A percentile compares a stretch with the other conserved stretches of the same genome.
phyloP scores from a whole-genome alignment of 2,888 invertebrate genomes.

The Apamea crenata region DNA sequence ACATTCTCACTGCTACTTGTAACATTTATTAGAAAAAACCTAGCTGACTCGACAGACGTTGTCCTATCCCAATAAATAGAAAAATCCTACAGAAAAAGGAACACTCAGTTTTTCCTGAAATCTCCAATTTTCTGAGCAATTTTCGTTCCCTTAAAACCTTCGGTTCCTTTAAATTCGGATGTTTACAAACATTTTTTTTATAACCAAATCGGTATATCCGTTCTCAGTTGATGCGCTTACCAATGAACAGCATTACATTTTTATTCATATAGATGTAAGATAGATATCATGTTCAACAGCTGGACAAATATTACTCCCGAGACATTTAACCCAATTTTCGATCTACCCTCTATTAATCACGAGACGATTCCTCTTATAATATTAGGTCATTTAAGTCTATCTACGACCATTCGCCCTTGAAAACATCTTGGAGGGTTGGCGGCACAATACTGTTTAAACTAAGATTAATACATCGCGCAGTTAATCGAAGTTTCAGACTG shows the following conservation, averaged over 20 bases:
- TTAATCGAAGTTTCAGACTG: slow-evolving; percentile 50
- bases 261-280: not conserved
- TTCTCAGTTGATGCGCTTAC: no score
- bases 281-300: not conserved
- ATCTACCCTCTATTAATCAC: slow-evolving; percentile 31
- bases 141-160: no score
- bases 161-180: no score
- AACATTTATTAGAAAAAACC: not conserved
- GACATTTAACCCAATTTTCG: slow-evolving; percentile 28
- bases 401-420: slow-evolving; percentile 41
- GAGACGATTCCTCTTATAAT: slow-evolving; percentile 24
- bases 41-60: no score
- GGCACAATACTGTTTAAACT: slow-evolving; percentile 55
- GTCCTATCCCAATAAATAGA: no score
- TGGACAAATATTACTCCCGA: slow-evolving; percentile 16
- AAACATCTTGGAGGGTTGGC: slow-evolving; percentile 33
- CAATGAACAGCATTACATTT: no score
- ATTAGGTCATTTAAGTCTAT: slow-evolving; percentile 46
- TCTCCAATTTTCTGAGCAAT: no score
- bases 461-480: slow-evolving; percentile 60
- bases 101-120: no score
- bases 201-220: no score
- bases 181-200: no score
- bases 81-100: no score
- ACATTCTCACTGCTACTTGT: not conserved